Evolutionary conservation across 2,113 vertebrate genomes (phyloP).

Genomic region (Petrocephalus zakoni): DNA sequence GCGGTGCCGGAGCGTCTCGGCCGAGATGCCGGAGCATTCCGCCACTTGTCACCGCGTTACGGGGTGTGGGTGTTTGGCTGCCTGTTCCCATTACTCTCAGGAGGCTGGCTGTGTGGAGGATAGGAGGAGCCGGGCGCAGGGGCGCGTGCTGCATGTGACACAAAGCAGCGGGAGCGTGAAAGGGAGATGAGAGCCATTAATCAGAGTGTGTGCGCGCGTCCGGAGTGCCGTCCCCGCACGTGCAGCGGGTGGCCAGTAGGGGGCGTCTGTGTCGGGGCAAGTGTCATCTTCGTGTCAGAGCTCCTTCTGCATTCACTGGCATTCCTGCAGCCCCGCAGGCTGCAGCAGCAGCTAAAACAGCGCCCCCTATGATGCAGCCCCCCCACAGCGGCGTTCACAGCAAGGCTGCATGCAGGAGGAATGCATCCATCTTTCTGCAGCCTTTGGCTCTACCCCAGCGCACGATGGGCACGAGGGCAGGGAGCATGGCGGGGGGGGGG

Average conservation of each 20-base stretch:
- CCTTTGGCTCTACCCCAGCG: neutral
- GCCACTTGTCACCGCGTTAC: constrained; percentile 1
- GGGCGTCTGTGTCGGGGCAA: neutral
- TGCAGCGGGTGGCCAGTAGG: neutral
- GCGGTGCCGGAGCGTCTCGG: neutral
- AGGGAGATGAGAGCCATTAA: constrained; percentile 11
- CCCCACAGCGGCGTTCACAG: neutral
- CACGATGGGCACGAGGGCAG: too few relatives aligned
- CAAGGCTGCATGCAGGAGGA: neutral
- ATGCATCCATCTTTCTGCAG: neutral
- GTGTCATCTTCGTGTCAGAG: neutral
- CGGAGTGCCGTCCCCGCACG: neutral
- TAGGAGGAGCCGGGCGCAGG: neutral
- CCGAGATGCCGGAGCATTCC: neutral
- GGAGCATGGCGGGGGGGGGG: too few relatives aligned
- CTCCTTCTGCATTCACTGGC: too few relatives aligned
- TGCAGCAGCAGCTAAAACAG: neutral
- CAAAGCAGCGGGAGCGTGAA: neutral
- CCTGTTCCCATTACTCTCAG: neutral
- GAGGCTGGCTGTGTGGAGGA: neutral
- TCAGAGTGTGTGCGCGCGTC: neutral
- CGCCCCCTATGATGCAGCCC: neutral
- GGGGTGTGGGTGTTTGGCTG: neutral
- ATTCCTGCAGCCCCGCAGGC: neutral
- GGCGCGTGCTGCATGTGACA: neutral